phyloP scores from a whole-genome alignment of 2,888 invertebrate genomes.

The Hemicrepidius hirtus region DNA sequence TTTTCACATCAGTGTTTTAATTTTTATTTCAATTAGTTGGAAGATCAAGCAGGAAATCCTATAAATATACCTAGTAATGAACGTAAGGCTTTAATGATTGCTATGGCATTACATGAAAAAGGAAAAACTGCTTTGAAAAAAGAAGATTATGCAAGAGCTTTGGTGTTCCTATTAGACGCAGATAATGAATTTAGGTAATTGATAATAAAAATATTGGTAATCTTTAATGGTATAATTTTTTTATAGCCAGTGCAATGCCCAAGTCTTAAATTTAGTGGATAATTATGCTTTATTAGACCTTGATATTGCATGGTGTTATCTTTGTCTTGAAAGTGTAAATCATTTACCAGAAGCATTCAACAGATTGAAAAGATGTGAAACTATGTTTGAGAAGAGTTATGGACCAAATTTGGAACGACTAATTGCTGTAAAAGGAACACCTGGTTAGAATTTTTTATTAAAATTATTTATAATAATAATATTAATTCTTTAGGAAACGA shows the following conservation, averaged over 20 bases:
- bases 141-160: conserved; percentile 80
- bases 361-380: conserved; percentile 80
- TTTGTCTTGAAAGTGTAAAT: conserved; percentile 82
- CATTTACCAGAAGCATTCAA: conserved; percentile 84
- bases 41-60: conserved; percentile 86
- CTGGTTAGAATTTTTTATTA: conserved; percentile 69
- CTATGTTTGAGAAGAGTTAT: conserved; percentile 79
- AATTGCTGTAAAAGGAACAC: conserved; percentile 76
- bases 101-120: conserved; percentile 87
- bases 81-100: conserved; percentile 81
- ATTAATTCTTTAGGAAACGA: conserved; percentile 76
- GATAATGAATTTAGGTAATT: conserved; percentile 80
- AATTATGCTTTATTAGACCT: conserved; percentile 89
- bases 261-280: conserved; percentile 82
- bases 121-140: conserved; percentile 81
- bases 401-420: conserved; percentile 79
- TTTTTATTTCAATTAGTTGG: conserved; percentile 72
- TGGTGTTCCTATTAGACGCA: conserved; percentile 85
- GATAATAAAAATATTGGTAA: conserved; percentile 34
- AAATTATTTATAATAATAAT: background rate
- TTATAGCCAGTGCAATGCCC: conserved; percentile 79
- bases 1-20: background rate
- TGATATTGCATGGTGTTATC: conserved; percentile 93
- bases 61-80: conserved; percentile 83
- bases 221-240: conserved; percentile 42